phyloP scores from a whole-genome alignment of 2,797 vertebrate species.

The Malurus leucopterus region DNA sequence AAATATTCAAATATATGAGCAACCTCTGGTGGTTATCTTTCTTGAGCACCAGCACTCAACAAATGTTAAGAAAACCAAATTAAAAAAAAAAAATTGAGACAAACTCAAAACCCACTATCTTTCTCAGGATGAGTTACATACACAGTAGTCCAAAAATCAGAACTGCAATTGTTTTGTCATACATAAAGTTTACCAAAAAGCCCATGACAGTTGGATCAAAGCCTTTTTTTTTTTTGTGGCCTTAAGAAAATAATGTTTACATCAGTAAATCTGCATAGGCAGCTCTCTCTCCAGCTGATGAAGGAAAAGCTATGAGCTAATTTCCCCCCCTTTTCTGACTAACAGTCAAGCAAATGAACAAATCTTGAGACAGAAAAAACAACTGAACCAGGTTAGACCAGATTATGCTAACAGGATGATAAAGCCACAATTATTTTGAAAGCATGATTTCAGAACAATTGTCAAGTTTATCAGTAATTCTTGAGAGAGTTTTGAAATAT shows the following conservation, averaged over 20 bases:
- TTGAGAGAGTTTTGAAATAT: background rate
- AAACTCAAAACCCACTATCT: background rate
- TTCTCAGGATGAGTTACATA: background rate
- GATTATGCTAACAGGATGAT: background rate
- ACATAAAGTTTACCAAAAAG: background rate
- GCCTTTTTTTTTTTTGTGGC: background rate
- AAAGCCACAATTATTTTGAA: background rate
- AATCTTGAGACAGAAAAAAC: background rate
- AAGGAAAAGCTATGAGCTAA: background rate
- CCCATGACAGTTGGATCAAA: background rate
- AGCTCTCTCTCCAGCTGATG: background rate
- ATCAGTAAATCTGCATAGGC: background rate
- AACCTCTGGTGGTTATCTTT: background rate
- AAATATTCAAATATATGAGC: background rate
- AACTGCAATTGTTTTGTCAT: background rate
- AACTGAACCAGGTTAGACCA: background rate
- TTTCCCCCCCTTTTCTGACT: background rate
- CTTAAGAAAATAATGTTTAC: background rate
- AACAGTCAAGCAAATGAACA: background rate
- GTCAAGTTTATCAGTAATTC: background rate
- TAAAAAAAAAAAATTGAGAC: rapidly evolving
- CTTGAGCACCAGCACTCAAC: background rate
- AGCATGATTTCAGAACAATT: background rate
- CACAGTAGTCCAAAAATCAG: background rate
- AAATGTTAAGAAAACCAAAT: background rate